A percentile compares a stretch with the other conserved stretches of the same genome.
Conservation (phyloP, 2,113 vertebrate genomes). For the Sphyrna mokarran region DNA sequence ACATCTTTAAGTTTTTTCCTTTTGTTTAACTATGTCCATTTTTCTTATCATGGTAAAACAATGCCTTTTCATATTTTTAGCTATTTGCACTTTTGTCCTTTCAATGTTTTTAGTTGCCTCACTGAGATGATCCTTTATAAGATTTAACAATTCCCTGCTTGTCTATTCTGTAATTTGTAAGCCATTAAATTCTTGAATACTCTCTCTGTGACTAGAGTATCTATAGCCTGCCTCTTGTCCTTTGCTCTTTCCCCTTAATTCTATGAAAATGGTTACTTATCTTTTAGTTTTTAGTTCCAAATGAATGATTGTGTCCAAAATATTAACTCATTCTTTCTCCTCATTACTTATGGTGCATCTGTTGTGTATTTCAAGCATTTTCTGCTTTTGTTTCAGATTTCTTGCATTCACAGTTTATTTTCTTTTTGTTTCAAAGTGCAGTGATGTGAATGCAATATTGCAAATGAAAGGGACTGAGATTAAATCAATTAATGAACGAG, state of each 20-base stretch:
- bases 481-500: not conserved
- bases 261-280: not conserved
- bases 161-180: not conserved
- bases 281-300: not conserved
- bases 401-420: not conserved
- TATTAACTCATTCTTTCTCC: not conserved
- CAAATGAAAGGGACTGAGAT: not conserved
- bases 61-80: not conserved
- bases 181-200: not conserved
- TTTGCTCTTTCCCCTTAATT: not conserved
- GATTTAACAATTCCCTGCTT: not conserved
- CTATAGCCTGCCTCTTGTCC: not conserved
- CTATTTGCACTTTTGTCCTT: conserved; percentile 1
- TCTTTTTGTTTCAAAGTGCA: not conserved
- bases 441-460: not conserved
- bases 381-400: not conserved
- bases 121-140: not conserved
- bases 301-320: not conserved
- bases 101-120: not conserved
- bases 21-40: not conserved
- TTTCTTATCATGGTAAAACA: not conserved
- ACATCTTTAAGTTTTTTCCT: not conserved
- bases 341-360: not conserved
- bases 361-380: not conserved
- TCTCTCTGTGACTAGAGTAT: not conserved